A percentile compares a stretch with the other conserved stretches of the same genome.
Evolutionary conservation across 2,888 invertebrate species (phyloP).

Genomic region (Epinotia ramella): DNA sequence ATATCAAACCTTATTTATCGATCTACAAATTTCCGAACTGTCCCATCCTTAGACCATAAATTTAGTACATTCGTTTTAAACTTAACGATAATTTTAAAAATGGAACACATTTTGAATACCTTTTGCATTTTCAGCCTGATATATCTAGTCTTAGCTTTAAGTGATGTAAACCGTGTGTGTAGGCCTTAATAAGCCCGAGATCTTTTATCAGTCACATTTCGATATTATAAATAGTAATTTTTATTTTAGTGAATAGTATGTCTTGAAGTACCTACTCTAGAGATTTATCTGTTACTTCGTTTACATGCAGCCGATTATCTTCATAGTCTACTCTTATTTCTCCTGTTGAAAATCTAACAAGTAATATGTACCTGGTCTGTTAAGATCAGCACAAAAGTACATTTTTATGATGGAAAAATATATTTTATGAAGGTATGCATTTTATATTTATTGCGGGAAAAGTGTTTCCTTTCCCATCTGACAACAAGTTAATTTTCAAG

Average conservation of each 20-base stretch:
- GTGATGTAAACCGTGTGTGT: constrained; percentile 47
- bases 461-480: background rate
- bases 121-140: constrained; percentile 47
- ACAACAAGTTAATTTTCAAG: background rate
- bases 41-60: constrained; percentile 19
- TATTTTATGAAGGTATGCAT: constrained; percentile 3
- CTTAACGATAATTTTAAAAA: constrained; percentile 44
- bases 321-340: background rate
- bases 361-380: background rate
- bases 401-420: constrained; percentile 18
- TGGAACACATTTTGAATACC: constrained; percentile 50
- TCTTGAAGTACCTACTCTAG: background rate
- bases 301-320: background rate
- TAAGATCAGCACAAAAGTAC: constrained; percentile 21
- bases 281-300: background rate
- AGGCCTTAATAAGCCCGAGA: constrained; percentile 66
- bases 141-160: constrained; percentile 32
- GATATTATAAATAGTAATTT: constrained; percentile 32
- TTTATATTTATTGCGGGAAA: background rate
- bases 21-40: constrained; percentile 22
- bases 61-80: constrained; percentile 34
- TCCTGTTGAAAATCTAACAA: background rate
- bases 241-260: constrained; percentile 21
- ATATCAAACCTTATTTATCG: constrained; percentile 28
- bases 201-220: constrained; percentile 60